A percentile compares a stretch with the other conserved stretches of the same genome.
Evolutionary conservation across 2,113 vertebrate genomes (phyloP).

Genomic region (Orientallactaga bullata): DNA sequence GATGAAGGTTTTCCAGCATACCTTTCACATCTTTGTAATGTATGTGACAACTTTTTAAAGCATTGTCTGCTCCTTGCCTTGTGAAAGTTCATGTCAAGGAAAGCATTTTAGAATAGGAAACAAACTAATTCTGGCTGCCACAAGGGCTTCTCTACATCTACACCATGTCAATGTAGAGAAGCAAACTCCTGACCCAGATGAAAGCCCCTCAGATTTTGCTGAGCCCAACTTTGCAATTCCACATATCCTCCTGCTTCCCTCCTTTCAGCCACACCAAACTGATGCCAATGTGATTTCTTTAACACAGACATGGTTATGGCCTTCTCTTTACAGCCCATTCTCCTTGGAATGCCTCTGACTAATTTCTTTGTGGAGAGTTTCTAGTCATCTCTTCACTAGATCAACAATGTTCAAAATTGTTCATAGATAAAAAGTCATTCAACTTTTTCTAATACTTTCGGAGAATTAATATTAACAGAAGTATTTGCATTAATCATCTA

Average conservation of each 20-base stretch:
- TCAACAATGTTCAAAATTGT: not conserved
- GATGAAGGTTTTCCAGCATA: not conserved
- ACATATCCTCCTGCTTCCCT: not conserved
- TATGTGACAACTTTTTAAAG: not conserved
- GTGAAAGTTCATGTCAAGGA: not conserved
- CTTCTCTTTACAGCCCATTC: not conserved
- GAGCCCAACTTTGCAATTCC: not conserved
- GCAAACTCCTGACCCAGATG: not conserved
- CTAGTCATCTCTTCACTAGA: not conserved
- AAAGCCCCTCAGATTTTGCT: not conserved
- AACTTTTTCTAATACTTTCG: not conserved
- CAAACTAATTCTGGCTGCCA: not conserved
- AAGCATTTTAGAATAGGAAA: not conserved
- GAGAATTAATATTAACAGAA: not conserved
- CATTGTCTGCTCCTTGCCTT: not conserved
- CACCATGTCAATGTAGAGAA: not conserved
- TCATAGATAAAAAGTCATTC: not conserved
- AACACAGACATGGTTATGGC: rapidly evolving
- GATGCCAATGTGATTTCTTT: not conserved
- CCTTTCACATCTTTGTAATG: not conserved
- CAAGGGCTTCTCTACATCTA: too few species aligned
- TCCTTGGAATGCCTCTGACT: not conserved
- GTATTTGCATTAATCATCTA: not conserved
- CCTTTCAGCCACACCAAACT: rapidly evolving
- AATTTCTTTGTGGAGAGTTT: not conserved